These are phyloP conservation scores for Hyposoter didymator DNA, from an alignment of 2,888 invertebrate genomes.

Conservation along the genomic window DNA sequence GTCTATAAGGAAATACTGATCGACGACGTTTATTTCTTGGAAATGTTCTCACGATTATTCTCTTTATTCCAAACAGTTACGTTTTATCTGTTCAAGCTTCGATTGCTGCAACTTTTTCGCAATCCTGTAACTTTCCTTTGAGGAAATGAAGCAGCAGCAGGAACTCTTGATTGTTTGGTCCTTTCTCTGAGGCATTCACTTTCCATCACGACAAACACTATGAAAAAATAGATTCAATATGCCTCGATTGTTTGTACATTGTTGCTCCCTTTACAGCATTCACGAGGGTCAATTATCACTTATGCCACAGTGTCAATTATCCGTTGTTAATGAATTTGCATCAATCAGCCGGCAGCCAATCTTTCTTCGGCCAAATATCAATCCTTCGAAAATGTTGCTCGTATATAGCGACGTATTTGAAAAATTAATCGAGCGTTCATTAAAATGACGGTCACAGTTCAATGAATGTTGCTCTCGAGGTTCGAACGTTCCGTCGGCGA, in stretches of 20 bases:
- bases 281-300: conserved; percentile 50
- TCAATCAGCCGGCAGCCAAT: neutral
- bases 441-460: neutral
- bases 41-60: neutral
- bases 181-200: conserved; percentile 7
- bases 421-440: neutral
- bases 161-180: conserved; percentile 6
- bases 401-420: neutral
- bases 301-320: conserved; percentile 50
- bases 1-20: conserved; percentile 12
- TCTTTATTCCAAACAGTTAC: neutral
- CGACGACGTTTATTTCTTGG: neutral
- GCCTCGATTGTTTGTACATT: no score
- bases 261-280: no score
- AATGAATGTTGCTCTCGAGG: neutral
- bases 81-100: neutral
- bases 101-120: neutral
- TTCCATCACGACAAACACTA: conserved; percentile 15
- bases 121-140: neutral
- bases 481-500: neutral
- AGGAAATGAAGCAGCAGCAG: conserved; percentile 1
- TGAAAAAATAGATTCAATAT: no score
- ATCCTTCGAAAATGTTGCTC: neutral
- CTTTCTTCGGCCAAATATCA: neutral
- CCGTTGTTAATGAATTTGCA: conserved; percentile 43